Conservation (phyloP, 2,113 vertebrate genomes). For the Solea senegalensis region DNA sequence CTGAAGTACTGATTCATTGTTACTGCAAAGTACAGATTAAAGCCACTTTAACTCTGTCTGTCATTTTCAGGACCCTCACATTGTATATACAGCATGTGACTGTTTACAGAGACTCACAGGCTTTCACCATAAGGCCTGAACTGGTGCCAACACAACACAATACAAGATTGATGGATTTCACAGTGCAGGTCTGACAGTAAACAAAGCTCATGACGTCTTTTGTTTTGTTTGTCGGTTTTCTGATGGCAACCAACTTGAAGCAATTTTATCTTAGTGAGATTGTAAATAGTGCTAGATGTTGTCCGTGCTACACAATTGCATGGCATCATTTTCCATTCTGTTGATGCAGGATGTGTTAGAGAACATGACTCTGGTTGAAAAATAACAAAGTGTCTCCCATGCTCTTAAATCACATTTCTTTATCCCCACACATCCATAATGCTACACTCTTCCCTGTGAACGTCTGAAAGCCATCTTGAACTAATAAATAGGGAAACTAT, state of each 20-base stretch:
- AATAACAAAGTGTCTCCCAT: not conserved
- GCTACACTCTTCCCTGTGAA: constrained; percentile 39
- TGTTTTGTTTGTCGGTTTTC: constrained; percentile 15
- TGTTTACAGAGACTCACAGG: constrained; percentile 16
- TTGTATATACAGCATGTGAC: not conserved
- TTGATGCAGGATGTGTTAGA: constrained; percentile 16
- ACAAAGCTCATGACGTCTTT: constrained; percentile 30
- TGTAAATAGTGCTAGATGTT: constrained; percentile 31
- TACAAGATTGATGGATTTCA: constrained; percentile 38
- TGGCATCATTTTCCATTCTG: constrained; percentile 24
- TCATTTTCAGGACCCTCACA: constrained; percentile 9
- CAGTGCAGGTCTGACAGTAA: constrained; percentile 34
- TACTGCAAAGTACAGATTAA: constrained; percentile 10
- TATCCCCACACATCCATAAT: constrained; percentile 40
- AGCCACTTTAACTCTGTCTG: not conserved
- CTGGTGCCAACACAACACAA: constrained; percentile 17
- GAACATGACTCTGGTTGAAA: constrained; percentile 11
- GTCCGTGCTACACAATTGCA: constrained; percentile 38
- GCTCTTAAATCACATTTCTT: constrained; percentile 43
- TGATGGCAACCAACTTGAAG: constrained; percentile 52
- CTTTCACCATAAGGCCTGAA: constrained; percentile 17
- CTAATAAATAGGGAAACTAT: constrained; percentile 52
- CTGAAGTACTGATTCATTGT: not conserved
- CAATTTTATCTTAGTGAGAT: constrained; percentile 47
- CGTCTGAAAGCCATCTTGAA: constrained; percentile 56